Evolutionary conservation across 2,888 invertebrate species (phyloP), one percentile per base, ranked within the genome.

Genomic region (Andrena trimmerana): DNA sequence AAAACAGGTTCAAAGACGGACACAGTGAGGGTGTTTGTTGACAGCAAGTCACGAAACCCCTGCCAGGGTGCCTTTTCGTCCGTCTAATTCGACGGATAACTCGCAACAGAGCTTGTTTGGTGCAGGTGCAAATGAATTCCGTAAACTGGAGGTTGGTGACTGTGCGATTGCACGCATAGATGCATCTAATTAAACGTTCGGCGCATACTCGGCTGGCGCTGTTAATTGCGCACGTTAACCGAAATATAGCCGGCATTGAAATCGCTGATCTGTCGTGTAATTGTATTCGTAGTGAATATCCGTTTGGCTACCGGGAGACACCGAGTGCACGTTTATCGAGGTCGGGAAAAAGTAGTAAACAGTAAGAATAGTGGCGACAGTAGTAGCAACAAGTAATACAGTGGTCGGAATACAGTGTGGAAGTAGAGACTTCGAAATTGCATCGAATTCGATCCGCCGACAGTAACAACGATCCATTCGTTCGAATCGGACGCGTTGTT

Each of bases 321-420:
- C 90, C 91, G 92, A 93, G 90, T 90, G 91, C 90, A 91, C 88
- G 88, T 86, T 82, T 88, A 0, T 42, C 67, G 71, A 79, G 84
- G 83, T 83, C 69, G 59, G 57, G 67, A n/a, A 62, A 62, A 78
- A 78, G 65, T 86, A 70, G 74, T 81, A 79, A 48, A 83, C 78
- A 62, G 52, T 62, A 48, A 77, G 48, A 54, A 80, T 82, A 62
- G 71, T 68, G 74, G 66, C 81, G 67, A 33, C 82, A 42, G 74
- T 63, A 65, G 81, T 78, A 68, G 77, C 50, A 73, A 71, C 81
- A 85, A 85, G 71, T 78, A 83, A 70, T 48, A 78, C 63, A 86
- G 90, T 92, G 90, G 90, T 91, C 91, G 90, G 92, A 94, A 93
- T 93, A 92, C 90, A 93, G 93, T 93, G 94, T 94, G 94, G 93